Percentiles rank a stretch among this genome's conserved stretches.
These are phyloP conservation scores for Nothobranchius furzeri DNA, from an alignment of 2,113 vertebrate species.

Conservation along the genomic window DNA sequence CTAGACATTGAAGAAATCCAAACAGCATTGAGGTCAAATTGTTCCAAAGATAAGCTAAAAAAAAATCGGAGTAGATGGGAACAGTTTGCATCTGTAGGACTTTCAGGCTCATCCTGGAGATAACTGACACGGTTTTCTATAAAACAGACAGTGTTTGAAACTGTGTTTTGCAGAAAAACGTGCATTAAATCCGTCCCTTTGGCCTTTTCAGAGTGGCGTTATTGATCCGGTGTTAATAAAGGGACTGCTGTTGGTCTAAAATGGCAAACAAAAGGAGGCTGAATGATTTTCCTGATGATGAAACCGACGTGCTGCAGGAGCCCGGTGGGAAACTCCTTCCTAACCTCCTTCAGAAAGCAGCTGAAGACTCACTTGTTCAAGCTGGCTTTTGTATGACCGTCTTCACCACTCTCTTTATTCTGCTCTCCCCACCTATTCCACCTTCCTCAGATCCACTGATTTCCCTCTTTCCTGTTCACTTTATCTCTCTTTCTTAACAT, in stretches of 20 bases:
- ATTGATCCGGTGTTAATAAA: slow-evolving; percentile 28
- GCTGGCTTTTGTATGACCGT: no score
- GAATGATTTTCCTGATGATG: slow-evolving; percentile 41
- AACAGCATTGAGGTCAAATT: background rate
- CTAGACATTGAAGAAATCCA: background rate
- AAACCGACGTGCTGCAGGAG: slow-evolving; percentile 29
- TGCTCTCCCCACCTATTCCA: no score
- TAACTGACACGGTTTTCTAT: background rate
- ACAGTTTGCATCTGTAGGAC: no score
- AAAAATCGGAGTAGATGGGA: no score
- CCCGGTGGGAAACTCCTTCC: slow-evolving; percentile 31
- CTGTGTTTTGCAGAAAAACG: background rate
- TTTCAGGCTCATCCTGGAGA: background rate
- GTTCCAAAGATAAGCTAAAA: background rate
- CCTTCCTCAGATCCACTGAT: no score
- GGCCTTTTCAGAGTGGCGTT: slow-evolving; percentile 4
- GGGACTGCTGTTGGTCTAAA: slow-evolving; percentile 6
- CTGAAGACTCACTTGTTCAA: no score
- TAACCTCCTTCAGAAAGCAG: no score
- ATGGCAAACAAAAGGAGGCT: slow-evolving; percentile 15
- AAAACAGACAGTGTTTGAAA: background rate
- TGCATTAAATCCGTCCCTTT: background rate
- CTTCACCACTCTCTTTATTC: no score
- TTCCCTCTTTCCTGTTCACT: no score
- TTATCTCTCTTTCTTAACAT: no score